Conservation (phyloP, 1,140 invertebrate genomes). For the Xylocopa sonorina region DNA sequence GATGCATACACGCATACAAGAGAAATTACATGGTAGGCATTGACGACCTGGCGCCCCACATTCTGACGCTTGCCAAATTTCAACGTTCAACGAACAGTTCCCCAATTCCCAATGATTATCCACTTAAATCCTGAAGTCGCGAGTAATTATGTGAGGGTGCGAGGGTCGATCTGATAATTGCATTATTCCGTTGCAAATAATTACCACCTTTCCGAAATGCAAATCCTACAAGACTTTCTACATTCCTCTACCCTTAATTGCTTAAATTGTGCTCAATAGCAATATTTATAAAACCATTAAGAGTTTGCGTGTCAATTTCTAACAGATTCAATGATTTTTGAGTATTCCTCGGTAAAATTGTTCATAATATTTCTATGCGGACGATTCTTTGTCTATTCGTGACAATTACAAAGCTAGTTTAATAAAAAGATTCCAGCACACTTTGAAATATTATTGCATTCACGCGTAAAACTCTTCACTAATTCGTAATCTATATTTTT, state of each 20-base stretch:
- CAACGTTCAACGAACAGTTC: conserved; percentile 53
- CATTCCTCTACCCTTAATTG: background rate
- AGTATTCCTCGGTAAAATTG: too few relatives aligned
- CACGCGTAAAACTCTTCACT: too few relatives aligned
- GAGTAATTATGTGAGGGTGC: conserved; percentile 72
- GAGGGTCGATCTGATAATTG: conserved; percentile 78
- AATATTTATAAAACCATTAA: background rate
- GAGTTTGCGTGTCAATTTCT: background rate
- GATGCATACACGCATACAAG: conserved; percentile 48
- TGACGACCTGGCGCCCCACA: conserved; percentile 67
- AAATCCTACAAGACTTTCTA: conserved; percentile 51
- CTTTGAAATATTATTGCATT: too few relatives aligned
- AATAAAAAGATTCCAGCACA: too few relatives aligned
- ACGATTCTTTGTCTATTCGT: too few relatives aligned
- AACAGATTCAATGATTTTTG: background rate
- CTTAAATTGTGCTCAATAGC: background rate
- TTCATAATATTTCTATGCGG: too few relatives aligned
- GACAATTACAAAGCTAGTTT: too few relatives aligned
- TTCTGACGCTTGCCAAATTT: conserved; percentile 72
- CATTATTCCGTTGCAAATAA: conserved; percentile 74
- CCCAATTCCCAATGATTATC: conserved; percentile 75
- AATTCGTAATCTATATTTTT: too few relatives aligned
- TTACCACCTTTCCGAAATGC: conserved; percentile 75
- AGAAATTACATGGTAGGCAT: conserved; percentile 70
- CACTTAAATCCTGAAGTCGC: conserved; percentile 74